phyloP scores from a whole-genome alignment of 2,113 vertebrate genomes.

The Uria aalge region DNA sequence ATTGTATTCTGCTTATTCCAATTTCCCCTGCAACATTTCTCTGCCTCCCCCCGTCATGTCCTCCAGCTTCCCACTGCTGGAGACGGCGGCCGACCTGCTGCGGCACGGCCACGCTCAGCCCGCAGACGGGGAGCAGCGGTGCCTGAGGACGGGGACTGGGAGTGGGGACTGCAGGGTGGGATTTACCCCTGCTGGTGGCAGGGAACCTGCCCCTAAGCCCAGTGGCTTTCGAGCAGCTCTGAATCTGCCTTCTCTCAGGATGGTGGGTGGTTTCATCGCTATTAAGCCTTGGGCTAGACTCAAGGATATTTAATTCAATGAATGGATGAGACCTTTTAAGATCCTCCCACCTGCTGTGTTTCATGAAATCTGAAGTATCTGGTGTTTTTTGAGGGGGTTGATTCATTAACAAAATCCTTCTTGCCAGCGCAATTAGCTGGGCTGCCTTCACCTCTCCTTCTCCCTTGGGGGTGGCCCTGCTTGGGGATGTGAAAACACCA shows the following conservation, averaged over 20 bases:
- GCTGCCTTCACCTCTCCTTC: slow-evolving; percentile 21
- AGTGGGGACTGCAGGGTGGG: neutral
- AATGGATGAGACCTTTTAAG: slow-evolving; percentile 55
- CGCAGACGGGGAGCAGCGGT: neutral
- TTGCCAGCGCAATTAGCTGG: neutral
- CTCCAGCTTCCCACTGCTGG: neutral
- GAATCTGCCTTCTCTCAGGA: neutral
- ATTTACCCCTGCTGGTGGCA: neutral
- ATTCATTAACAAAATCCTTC: slow-evolving; percentile 40
- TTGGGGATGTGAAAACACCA: neutral
- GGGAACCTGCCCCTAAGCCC: neutral
- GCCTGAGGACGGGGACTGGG: neutral
- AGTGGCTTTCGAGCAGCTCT: rapidly evolving
- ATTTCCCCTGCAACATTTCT: neutral
- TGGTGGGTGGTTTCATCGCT: slow-evolving; percentile 6
- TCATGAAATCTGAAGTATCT: neutral
- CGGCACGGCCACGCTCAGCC: rapidly evolving
- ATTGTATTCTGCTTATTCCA: neutral
- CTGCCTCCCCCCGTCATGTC: neutral
- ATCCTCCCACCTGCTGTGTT: slow-evolving; percentile 13
- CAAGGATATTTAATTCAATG: slow-evolving; percentile 45
- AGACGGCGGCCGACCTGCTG: rapidly evolving
- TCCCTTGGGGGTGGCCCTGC: neutral
- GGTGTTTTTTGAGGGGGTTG: neutral
- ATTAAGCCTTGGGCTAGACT: neutral